These are phyloP conservation scores for Gymnogyps californianus DNA, from an alignment of 2,113 vertebrate genomes.

Conservation along the genomic window DNA sequence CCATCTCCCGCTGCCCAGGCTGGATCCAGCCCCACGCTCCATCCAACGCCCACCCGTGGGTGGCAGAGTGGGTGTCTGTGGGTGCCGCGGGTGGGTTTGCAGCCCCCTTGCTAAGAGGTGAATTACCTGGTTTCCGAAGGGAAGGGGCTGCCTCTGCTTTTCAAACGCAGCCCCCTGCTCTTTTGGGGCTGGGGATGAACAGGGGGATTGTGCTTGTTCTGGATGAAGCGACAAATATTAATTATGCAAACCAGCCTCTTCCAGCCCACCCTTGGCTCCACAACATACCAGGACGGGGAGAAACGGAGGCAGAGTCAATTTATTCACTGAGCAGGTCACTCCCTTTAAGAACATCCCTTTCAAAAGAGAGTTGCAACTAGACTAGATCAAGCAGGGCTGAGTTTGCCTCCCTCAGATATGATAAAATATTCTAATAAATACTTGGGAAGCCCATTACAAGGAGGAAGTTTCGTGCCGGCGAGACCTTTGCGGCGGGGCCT, in stretches of 20 bases:
- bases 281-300: not conserved
- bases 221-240: not conserved
- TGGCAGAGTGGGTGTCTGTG: fast-evolving
- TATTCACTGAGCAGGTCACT: conserved; percentile 7
- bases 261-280: not conserved
- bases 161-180: not conserved
- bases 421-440: conserved; percentile 39
- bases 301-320: not conserved
- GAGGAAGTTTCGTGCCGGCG: fast-evolving
- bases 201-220: not conserved
- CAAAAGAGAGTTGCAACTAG: not conserved
- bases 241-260: not conserved
- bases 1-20: fast-evolving
- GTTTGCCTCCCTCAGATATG: conserved; percentile 21
- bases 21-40: not conserved
- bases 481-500: not conserved
- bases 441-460: not conserved
- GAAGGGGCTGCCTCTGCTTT: not conserved
- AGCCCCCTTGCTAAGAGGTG: fast-evolving
- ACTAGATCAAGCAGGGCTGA: not conserved
- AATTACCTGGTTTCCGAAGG: fast-evolving
- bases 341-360: not conserved
- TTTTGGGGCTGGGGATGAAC: not conserved
- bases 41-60: not conserved
- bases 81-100: not conserved